phyloP scores from a whole-genome alignment of 2,113 vertebrate species.

The Semnopithecus entellus region DNA sequence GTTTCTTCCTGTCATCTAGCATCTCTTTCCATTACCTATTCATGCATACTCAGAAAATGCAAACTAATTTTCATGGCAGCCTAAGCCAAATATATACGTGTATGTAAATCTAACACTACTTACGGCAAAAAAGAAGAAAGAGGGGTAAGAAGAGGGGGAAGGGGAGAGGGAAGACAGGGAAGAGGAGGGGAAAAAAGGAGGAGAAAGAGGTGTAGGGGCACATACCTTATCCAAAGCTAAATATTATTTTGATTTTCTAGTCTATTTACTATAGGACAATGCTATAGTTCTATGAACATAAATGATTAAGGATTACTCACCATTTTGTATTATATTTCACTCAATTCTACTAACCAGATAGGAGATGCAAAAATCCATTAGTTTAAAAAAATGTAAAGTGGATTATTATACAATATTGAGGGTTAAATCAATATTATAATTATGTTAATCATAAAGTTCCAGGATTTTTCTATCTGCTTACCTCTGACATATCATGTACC shows the following conservation, averaged over 20 bases:
- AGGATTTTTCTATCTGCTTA: slow-evolving; percentile 73
- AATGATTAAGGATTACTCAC: neutral
- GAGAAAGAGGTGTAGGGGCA: no score
- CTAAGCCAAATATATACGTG: neutral
- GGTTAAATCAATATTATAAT: neutral
- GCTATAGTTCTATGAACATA: neutral
- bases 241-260: neutral
- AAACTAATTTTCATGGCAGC: neutral
- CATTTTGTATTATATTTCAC: neutral
- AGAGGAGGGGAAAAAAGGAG: neutral
- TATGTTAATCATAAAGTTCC: neutral
- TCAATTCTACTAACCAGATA: neutral
- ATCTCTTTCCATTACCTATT: neutral
- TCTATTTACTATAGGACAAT: neutral
- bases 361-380: neutral
- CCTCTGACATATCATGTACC: slow-evolving; percentile 98
- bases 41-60: neutral
- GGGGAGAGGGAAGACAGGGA: neutral
- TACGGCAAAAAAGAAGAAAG: neutral
- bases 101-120: neutral
- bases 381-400: neutral
- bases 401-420: neutral
- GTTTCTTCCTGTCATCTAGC: neutral
- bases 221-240: neutral
- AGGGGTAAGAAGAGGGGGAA: neutral